phyloP scores from a whole-genome alignment of 1,140 invertebrate species.

The Thaumatotibia leucotreta region DNA sequence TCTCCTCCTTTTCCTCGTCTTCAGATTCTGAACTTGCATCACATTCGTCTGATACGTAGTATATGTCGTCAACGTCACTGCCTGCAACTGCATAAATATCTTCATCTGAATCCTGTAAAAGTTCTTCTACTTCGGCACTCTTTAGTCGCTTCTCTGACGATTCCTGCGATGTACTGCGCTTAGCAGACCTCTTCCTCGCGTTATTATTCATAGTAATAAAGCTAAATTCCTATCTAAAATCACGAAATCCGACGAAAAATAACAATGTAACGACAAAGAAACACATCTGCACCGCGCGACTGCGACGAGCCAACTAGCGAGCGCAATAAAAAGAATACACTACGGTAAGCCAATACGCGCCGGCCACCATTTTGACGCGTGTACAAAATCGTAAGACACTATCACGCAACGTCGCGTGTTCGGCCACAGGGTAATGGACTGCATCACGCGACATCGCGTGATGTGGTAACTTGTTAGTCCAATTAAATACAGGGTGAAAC shows the following conservation, averaged over 20 bases:
- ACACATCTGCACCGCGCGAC: too few relatives aligned
- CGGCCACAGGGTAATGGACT: too few relatives aligned
- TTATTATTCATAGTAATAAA: neutral
- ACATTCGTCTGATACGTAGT: neutral
- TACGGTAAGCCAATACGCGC: too few relatives aligned
- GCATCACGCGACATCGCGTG: neutral
- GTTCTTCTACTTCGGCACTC: neutral
- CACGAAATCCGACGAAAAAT: neutral
- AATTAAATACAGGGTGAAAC: too few relatives aligned
- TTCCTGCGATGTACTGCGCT: neutral
- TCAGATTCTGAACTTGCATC: neutral
- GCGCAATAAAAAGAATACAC: neutral
- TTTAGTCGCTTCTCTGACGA: neutral
- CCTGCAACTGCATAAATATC: neutral
- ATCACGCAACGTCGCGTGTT: neutral
- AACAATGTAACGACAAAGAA: too few relatives aligned
- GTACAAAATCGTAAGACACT: neutral
- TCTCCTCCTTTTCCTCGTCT: neutral
- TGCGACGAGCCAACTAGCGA: too few relatives aligned
- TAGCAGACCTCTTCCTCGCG: neutral
- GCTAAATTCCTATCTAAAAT: neutral
- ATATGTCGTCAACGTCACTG: neutral
- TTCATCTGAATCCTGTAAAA: neutral
- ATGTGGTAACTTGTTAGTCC: too few relatives aligned
- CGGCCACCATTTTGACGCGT: too few relatives aligned